Conservation (phyloP, 2,888 invertebrate species). For the Papilio demoleus region DNA sequence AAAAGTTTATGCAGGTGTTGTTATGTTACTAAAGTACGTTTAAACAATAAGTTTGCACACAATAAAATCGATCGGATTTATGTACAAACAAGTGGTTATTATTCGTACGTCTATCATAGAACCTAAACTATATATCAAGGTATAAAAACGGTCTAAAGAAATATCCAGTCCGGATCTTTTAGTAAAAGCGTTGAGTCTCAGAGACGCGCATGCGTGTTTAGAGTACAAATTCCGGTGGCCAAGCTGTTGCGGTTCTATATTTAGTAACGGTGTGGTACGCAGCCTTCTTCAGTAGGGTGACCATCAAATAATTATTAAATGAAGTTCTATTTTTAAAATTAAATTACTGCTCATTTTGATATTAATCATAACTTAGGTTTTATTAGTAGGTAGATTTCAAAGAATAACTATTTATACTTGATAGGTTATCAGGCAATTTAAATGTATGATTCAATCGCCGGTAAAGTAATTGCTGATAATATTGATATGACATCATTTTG, state of each 20-base stretch:
- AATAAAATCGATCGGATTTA: neutral
- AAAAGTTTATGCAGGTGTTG: conserved; percentile 7
- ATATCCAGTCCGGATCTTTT: neutral
- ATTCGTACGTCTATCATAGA: no score
- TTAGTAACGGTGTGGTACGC: conserved; percentile 61
- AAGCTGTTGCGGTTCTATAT: conserved; percentile 66
- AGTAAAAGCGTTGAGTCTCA: conserved; percentile 42
- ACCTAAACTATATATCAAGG: no score
- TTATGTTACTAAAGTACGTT: neutral
- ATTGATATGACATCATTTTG: neutral
- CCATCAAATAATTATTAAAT: neutral
- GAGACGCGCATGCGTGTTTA: conserved; percentile 60
- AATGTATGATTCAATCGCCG: neutral
- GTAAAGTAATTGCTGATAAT: conserved; percentile 4
- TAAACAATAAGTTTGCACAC: neutral
- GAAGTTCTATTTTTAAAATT: no score
- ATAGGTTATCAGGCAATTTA: neutral
- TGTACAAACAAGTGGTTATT: no score
- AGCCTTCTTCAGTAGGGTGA: conserved; percentile 53
- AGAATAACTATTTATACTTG: neutral
- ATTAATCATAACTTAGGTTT: conserved; percentile 20
- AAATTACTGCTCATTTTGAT: no score
- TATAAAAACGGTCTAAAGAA: no score
- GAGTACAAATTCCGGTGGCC: conserved; percentile 65
- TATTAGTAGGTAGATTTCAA: conserved; percentile 2